phyloP scores from a whole-genome alignment of 2,113 vertebrate species.

The Alouatta palliata region DNA sequence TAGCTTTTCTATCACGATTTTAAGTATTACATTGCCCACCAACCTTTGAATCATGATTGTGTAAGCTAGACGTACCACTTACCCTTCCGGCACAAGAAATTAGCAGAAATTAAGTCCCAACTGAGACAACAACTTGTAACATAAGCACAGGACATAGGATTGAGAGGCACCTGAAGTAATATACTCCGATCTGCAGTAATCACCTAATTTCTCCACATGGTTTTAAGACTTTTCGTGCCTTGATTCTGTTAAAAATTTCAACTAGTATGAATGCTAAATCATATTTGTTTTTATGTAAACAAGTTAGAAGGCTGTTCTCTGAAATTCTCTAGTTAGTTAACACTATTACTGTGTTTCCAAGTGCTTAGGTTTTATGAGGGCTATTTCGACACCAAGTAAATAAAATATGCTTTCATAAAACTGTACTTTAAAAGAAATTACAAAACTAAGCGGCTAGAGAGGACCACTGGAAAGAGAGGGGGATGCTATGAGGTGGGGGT shows the following conservation, averaged over 20 bases:
- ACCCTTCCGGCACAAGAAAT: neutral
- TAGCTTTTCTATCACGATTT: neutral
- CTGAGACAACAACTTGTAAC: neutral
- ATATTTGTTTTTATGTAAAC: neutral
- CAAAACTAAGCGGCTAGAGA: neutral
- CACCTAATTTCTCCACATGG: neutral
- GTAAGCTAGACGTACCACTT: neutral
- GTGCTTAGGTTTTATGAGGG: constrained; percentile 59
- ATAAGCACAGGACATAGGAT: neutral
- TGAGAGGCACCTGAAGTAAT: neutral
- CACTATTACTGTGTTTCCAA: constrained; percentile 34
- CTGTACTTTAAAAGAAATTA: neutral
- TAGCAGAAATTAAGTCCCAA: neutral
- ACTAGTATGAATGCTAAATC: neutral
- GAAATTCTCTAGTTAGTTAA: neutral
- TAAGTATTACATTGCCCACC: neutral
- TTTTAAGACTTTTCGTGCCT: neutral
- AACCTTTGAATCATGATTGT: neutral
- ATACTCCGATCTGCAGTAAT: neutral
- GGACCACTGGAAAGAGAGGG: neutral
- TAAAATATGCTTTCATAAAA: neutral
- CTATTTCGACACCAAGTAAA: constrained; percentile 15
- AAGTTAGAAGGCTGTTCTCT: neutral
- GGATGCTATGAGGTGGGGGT: no score
- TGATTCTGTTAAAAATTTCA: constrained; percentile 20